phyloP scores from a whole-genome alignment of 1,140 invertebrate species.

The Anadara kagoshimensis region DNA sequence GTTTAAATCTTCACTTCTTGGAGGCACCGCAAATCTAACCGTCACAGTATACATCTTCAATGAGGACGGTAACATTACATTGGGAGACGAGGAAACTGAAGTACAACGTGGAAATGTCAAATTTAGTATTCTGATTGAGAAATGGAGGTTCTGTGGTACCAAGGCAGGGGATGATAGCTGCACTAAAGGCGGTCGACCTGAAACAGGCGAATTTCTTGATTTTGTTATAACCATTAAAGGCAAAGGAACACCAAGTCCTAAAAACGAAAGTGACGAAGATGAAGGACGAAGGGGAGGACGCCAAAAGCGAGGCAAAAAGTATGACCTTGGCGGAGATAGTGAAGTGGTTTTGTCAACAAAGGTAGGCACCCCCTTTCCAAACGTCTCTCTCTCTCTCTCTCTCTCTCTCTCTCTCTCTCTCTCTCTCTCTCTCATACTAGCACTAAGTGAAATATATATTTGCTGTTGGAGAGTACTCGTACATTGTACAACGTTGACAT shows the following conservation, averaged over 20 bases:
- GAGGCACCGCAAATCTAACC: not conserved
- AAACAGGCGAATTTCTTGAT: slow-evolving; percentile 15
- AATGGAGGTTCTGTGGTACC: slow-evolving; percentile 26
- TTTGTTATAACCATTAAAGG: slow-evolving; percentile 15
- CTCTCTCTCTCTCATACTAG: too few relatives aligned
- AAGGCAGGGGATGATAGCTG: not conserved
- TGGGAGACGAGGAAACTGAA: not conserved
- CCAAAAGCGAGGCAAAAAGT: not conserved
- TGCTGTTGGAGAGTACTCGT: too few relatives aligned
- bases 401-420: too few relatives aligned
- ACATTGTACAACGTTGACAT: too few relatives aligned
- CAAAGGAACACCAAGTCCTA: not conserved
- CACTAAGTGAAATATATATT: too few relatives aligned
- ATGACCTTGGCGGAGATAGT: not conserved
- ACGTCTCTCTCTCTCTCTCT: too few relatives aligned
- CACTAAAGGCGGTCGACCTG: not conserved
- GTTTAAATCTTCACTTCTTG: not conserved
- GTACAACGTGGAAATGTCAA: slow-evolving; percentile 19
- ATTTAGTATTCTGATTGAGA: slow-evolving; percentile 9
- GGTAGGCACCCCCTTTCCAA: too few relatives aligned
- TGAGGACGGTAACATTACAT: slow-evolving; percentile 14
- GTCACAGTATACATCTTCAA: slow-evolving; percentile 10
- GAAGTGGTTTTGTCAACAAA: slow-evolving; percentile 5
- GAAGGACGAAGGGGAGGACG: not conserved
- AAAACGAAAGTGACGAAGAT: not conserved